These are phyloP conservation scores for Sisyra nigra DNA, from an alignment of 2,888 invertebrate genomes.

Conservation along the genomic window DNA sequence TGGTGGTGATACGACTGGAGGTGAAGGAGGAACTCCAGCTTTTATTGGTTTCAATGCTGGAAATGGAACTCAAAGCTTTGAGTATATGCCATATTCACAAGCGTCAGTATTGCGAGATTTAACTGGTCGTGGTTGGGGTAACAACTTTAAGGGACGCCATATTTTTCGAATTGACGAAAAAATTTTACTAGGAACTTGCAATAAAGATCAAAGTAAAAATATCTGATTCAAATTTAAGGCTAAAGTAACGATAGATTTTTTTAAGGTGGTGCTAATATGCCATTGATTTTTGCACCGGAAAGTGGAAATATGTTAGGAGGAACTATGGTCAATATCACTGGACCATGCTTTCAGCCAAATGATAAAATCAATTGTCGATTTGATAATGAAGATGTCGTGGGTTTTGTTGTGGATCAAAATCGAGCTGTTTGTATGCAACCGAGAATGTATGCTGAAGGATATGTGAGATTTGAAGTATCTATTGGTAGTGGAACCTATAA, in stretches of 20 bases:
- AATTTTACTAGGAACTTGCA: slow-evolving; percentile 84
- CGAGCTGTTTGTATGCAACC: slow-evolving; percentile 85
- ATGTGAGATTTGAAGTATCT: slow-evolving; percentile 72
- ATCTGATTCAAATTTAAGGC: background rate
- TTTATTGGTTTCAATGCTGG: slow-evolving; percentile 94
- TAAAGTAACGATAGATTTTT: slow-evolving; percentile 8
- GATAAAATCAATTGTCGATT: slow-evolving; percentile 72
- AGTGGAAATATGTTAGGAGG: slow-evolving; percentile 97
- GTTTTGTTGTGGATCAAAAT: slow-evolving; percentile 61
- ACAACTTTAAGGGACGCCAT: slow-evolving; percentile 78
- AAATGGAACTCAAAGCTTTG: slow-evolving; percentile 77
- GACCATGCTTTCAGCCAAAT: slow-evolving; percentile 67
- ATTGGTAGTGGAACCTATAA: slow-evolving; percentile 69
- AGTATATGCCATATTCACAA: slow-evolving; percentile 83
- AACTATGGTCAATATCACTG: slow-evolving; percentile 89
- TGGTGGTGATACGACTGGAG: slow-evolving; percentile 72
- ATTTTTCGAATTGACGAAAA: slow-evolving; percentile 91
- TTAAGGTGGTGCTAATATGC: slow-evolving; percentile 63
- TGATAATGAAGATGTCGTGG: slow-evolving; percentile 63
- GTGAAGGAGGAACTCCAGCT: slow-evolving; percentile 76
- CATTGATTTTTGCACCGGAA: slow-evolving; percentile 80
- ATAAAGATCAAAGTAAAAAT: slow-evolving; percentile 64
- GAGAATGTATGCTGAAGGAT: slow-evolving; percentile 71
- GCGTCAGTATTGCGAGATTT: slow-evolving; percentile 69
- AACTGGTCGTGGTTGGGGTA: slow-evolving; percentile 71